Evolutionary conservation across 2,888 invertebrate species (phyloP), one percentile per base, ranked within the genome.

Genomic region (Orthosia gothica): DNA sequence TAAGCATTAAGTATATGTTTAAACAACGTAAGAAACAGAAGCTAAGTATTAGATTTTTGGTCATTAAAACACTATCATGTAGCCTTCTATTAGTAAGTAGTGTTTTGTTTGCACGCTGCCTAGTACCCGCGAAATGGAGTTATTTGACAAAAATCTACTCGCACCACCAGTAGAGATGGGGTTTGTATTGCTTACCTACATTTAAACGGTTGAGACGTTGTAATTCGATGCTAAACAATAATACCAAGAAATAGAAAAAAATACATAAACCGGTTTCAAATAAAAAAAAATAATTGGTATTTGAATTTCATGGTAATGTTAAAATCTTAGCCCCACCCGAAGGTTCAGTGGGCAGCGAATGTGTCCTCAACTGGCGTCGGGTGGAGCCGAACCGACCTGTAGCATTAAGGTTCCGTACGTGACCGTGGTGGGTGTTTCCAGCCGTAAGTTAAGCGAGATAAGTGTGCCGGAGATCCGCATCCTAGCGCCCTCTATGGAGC

Each of bases 401-500:
- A 23, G 45, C 13, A 20, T 16, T 23, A 67, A 63, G 72, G 76
- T 80, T 71, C 45, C 50, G 70, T 69, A 55, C 54, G 64, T 76
- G 77, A 82, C 58, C 45, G 80, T 73, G 71, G 70, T 84, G 88
- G 87, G 88, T 93, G 85, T 94, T 94, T 94, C 89, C 96, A 97
- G 97, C 97, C 97, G 97, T 96, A 97, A 97, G 96, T 97, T 97
- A 97, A 97, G 97, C 97, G 97, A 97, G 94, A 97, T 98, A 97
- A 97, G 97, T 95, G 97, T 98, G 88, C 98, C 98, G 86, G 98
- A 98, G 97, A 98, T 98, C 92, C 98, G 98, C 92, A 98, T 98
- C 91, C 97, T 98, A 97, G 98, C 98, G 93, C 98, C 98, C 89
- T 98, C 98, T 94, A 97, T 98, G 97, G 98, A 98, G 97, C 97